A percentile compares a stretch with the other conserved stretches of the same genome.
These are phyloP conservation scores for Ursus arctos DNA, from an alignment of 2,113 vertebrate species.

Conservation along the genomic window DNA sequence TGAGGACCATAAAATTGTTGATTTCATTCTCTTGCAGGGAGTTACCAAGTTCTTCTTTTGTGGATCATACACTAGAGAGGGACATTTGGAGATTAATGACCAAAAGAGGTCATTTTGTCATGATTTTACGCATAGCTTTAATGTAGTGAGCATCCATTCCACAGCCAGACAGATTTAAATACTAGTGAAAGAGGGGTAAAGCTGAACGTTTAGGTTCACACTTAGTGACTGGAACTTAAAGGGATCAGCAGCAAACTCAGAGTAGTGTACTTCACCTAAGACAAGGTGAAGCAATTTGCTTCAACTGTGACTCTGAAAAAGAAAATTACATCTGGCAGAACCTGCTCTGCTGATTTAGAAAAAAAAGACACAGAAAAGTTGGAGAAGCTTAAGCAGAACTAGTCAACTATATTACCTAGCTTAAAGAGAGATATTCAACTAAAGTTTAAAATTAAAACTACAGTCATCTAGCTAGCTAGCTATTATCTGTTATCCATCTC, in stretches of 20 bases:
- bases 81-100: not conserved
- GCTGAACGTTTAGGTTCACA: not conserved
- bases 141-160: not conserved
- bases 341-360: not conserved
- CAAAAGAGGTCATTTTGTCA: not conserved
- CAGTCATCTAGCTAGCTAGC: not conserved
- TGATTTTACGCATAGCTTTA: not conserved
- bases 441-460: constrained; percentile 34
- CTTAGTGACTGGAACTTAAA: not conserved
- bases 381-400: not conserved
- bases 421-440: not conserved
- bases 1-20: not conserved
- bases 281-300: not conserved
- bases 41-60: not conserved
- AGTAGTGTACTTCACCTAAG: not conserved
- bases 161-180: not conserved
- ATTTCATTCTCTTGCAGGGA: constrained; percentile 30
- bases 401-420: not conserved
- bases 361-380: not conserved
- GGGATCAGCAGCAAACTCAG: not conserved
- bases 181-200: not conserved
- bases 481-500: not conserved
- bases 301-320: not conserved
- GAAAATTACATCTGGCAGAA: not conserved
- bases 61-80: not conserved